Evolutionary conservation across 2,113 vertebrate species (phyloP).

Genomic region (Campylomormyrus tamandua): DNA sequence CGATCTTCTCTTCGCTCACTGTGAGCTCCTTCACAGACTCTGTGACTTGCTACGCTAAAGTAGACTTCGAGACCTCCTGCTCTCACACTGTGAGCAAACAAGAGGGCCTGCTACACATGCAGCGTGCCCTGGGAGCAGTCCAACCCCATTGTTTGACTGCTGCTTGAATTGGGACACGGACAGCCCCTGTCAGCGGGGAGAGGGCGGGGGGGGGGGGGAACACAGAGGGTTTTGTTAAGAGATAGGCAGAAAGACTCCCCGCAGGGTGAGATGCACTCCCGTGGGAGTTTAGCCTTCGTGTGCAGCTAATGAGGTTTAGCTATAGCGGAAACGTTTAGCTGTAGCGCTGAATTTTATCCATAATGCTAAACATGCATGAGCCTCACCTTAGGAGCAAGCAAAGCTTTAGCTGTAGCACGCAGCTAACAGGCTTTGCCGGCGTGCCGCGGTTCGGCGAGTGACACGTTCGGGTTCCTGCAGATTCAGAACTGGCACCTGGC

Average conservation of each 20-base stretch:
- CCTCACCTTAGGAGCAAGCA: background rate
- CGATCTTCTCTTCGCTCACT: background rate
- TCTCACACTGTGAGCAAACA: background rate
- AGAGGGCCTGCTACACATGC: background rate
- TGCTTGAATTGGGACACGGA: background rate
- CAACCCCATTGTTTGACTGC: background rate
- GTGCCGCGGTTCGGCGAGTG: background rate
- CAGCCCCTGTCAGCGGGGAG: background rate
- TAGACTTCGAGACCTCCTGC: background rate
- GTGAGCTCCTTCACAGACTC: background rate
- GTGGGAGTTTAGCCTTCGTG: background rate
- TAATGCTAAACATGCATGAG: background rate
- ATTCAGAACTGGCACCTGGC: constrained; percentile 89
- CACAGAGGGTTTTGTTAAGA: constrained; percentile 17
- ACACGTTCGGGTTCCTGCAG: constrained; percentile 54
- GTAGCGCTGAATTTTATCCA: background rate
- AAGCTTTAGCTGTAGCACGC: background rate
- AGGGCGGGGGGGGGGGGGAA: background rate
- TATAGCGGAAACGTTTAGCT: background rate
- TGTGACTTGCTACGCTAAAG: background rate
- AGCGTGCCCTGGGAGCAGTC: background rate
- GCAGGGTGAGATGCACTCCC: background rate
- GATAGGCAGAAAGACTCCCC: background rate
- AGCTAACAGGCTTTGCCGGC: background rate
- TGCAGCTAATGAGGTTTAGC: background rate